These are phyloP conservation scores for Cephalopachus bancanus DNA, from an alignment of 2,797 vertebrate genomes.

Conservation along the genomic window DNA sequence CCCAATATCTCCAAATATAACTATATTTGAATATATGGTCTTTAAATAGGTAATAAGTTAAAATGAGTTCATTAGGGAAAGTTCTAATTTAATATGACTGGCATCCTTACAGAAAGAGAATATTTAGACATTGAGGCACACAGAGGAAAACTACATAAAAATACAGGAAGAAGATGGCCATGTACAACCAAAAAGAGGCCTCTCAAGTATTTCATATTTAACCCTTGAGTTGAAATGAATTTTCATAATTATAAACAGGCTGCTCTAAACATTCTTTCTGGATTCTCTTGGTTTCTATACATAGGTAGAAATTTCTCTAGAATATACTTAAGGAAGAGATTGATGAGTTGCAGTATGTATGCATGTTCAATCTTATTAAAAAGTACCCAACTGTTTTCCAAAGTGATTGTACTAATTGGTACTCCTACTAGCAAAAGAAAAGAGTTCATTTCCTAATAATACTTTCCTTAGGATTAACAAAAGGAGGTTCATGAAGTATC, in stretches of 20 bases:
- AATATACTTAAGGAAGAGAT: background rate
- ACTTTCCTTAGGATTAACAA: constrained; percentile 35
- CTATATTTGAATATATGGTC: background rate
- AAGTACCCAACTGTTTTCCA: constrained; percentile 7
- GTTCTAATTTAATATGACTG: background rate
- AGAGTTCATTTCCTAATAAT: constrained; percentile 42
- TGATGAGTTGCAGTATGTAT: background rate
- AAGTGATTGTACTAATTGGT: background rate
- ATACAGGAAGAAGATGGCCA: background rate
- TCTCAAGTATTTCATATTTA: background rate
- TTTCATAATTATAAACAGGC: constrained; percentile 10
- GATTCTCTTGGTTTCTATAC: background rate
- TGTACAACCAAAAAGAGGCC: background rate
- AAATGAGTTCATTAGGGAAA: background rate
- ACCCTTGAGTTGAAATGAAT: background rate
- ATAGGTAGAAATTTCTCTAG: background rate
- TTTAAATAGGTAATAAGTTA: background rate
- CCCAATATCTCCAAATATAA: background rate
- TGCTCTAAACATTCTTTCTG: background rate
- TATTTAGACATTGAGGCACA: background rate
- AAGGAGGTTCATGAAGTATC: constrained; percentile 21
- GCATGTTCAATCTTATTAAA: constrained; percentile 13
- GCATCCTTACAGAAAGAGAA: background rate
- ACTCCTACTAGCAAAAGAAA: background rate
- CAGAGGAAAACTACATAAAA: background rate